Base-by-base conservation (phyloP, 2,113 vertebrate genomes). In the Casuarius casuarius region DNA sequence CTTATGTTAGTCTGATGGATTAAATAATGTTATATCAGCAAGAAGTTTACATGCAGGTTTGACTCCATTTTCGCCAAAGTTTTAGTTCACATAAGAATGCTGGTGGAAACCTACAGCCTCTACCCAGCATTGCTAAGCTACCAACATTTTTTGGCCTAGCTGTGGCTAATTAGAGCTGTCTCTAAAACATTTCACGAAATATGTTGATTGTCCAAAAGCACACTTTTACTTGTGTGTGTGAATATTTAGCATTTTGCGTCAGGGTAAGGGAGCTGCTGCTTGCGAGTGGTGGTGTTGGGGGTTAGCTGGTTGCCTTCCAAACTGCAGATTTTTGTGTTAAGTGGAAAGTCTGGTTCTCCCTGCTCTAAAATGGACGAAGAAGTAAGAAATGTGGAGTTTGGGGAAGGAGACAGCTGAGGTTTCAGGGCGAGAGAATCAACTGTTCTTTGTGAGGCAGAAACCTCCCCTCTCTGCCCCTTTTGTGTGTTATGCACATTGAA, bases 401-500 rank as follows among this genome's bases (percentile, higher is more conserved):
- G 11, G 68, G 46, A 85, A 46, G 17, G 10, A 4, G 54, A 79
- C 56, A 91, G 63, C 62, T 80, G 63, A 63, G 38, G 22, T 93
- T 93, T 92, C 81, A 68, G 48, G 38, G 77, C 16, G 68, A 84
- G 76, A 56, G 81, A 91, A 87, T 73, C 72, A 81, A 87, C 70
- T 91, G 66, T 91, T 91, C 81, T 92, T 81, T 49, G 52, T 29
- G 63, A 92, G 56, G 72, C 7, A 31, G 51, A 81, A 93, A 21
- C 49, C 13, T 9, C 66, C 28, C 20, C 6, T 84, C 44, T 87
- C 42, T 74, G 61, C 10, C 22, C 20, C 5, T 38, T 33, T 54
- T 85, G 49, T 67, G 51, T 86, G 93, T 94, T 56, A 59, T 31
- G 82, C 75, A 74, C 5, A 1, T 84, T 65, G 29, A 74, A 95